phyloP scores from a whole-genome alignment of 2,113 vertebrate genomes.

The Odontophorus gujanensis region DNA sequence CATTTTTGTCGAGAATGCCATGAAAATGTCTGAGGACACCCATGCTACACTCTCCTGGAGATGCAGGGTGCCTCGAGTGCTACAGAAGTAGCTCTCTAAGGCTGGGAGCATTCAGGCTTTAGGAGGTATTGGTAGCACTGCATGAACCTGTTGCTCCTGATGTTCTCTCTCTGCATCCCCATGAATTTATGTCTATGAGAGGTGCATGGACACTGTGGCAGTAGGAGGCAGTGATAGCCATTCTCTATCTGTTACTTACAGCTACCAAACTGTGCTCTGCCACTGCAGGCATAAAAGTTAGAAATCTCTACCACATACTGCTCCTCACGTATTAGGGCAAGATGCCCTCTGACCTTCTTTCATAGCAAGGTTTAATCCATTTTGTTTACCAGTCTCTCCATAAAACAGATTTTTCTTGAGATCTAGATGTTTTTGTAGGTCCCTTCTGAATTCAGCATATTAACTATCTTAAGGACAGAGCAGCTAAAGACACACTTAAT shows the following conservation, averaged over 20 bases:
- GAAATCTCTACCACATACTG: not conserved
- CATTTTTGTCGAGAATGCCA: not conserved
- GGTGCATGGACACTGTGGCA: not conserved
- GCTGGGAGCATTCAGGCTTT: not conserved
- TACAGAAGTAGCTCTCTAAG: not conserved
- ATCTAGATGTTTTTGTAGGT: not conserved
- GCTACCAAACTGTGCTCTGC: not conserved
- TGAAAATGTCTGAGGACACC: not conserved
- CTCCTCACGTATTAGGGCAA: not conserved
- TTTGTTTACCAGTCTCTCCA: not conserved
- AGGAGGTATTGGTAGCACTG: not conserved
- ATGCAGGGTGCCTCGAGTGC: too few relatives aligned
- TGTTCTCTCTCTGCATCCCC: not conserved
- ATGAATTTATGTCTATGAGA: not conserved
- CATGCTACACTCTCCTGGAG: not conserved
- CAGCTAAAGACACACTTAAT: not conserved
- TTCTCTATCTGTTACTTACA: not conserved
- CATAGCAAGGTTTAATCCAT: not conserved
- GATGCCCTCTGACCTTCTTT: not conserved
- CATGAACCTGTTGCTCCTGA: not conserved
- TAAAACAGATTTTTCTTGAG: not conserved
- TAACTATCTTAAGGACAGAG: not conserved
- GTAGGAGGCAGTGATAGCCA: not conserved
- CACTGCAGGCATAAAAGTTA: not conserved
- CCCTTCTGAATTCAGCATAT: not conserved